Conservation (phyloP, 2,113 vertebrate genomes). For the Boleophthalmus pectinirostris region DNA sequence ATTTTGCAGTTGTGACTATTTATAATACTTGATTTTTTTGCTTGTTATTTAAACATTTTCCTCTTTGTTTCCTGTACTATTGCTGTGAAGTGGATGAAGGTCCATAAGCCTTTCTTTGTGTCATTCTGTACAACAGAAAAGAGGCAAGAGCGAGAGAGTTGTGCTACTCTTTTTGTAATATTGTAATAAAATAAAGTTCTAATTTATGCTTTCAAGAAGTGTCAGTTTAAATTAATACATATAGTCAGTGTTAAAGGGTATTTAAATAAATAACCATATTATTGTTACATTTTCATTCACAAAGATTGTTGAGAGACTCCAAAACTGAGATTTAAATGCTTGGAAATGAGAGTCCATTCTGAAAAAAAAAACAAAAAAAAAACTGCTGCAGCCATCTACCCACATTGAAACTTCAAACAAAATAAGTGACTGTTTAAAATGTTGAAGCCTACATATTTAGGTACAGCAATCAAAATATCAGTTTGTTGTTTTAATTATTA, state of each 20-base stretch:
- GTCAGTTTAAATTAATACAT: slow-evolving; percentile 8
- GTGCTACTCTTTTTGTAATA: slow-evolving; percentile 87
- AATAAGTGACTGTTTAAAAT: too few relatives aligned
- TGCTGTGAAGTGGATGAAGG: slow-evolving; percentile 79
- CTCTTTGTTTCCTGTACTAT: slow-evolving; percentile 69
- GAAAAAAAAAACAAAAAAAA: too few relatives aligned
- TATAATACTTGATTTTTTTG: slow-evolving; percentile 79
- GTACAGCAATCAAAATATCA: too few relatives aligned
- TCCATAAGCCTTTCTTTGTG: slow-evolving; percentile 73
- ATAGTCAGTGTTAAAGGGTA: neutral
- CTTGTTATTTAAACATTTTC: slow-evolving; percentile 75
- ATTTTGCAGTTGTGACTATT: slow-evolving; percentile 83
- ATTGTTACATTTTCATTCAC: neutral
- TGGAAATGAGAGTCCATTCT: too few relatives aligned
- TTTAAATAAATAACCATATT: neutral
- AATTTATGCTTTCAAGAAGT: slow-evolving; percentile 82
- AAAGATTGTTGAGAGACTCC: too few relatives aligned
- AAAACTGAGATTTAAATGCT: too few relatives aligned
- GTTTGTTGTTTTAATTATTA: too few relatives aligned
- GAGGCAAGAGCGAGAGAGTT: slow-evolving; percentile 76
- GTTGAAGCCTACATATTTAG: too few relatives aligned
- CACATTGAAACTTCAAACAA: too few relatives aligned
- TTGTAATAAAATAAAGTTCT: slow-evolving; percentile 88
- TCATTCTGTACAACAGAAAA: slow-evolving; percentile 75
- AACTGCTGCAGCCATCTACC: too few relatives aligned